A percentile compares a stretch with the other conserved stretches of the same genome.
Conservation (phyloP, 2,888 invertebrate genomes). For the Cenopis cana region DNA sequence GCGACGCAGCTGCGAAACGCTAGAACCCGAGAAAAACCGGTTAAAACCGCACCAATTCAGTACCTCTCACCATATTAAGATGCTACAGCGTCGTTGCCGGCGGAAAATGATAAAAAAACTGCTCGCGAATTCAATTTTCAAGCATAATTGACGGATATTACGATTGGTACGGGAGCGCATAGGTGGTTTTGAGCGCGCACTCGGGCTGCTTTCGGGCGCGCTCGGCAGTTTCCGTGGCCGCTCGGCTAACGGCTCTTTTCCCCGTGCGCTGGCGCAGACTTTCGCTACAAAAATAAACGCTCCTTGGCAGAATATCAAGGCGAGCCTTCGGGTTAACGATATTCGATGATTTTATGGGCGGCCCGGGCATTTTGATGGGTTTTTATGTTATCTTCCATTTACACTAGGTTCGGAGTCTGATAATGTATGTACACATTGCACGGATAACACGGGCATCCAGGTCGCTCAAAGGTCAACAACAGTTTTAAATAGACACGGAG, state of each 20-base stretch:
- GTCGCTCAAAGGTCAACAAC: conserved; percentile 38
- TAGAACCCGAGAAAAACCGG: conserved; percentile 35
- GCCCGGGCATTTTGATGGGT: conserved; percentile 50
- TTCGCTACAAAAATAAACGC: conserved; percentile 83
- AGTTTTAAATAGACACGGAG: conserved; percentile 42
- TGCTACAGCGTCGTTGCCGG: conserved; percentile 26
- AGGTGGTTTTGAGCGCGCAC: conserved; percentile 62
- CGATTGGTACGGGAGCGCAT: conserved; percentile 53
- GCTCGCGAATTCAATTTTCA: conserved; percentile 40
- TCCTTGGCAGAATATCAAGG: conserved; percentile 83
- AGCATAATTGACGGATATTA: conserved; percentile 30
- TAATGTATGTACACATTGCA: conserved; percentile 37
- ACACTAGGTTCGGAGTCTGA: conserved; percentile 25
- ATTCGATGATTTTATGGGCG: conserved; percentile 74
- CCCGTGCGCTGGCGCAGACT: conserved; percentile 67
- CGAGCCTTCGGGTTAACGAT: conserved; percentile 79
- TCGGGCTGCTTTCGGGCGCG: conserved; percentile 60
- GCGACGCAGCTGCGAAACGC: conserved; percentile 44
- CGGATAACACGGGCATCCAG: conserved; percentile 31
- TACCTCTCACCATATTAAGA: conserved; percentile 46
- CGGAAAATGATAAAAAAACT: conserved; percentile 51
- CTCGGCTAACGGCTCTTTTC: conserved; percentile 81
- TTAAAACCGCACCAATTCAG: conserved; percentile 41
- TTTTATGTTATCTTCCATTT: conserved; percentile 32
- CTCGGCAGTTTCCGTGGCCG: conserved; percentile 70